Conservation (phyloP, 2,113 vertebrate genomes). For the Mus pahari region DNA sequence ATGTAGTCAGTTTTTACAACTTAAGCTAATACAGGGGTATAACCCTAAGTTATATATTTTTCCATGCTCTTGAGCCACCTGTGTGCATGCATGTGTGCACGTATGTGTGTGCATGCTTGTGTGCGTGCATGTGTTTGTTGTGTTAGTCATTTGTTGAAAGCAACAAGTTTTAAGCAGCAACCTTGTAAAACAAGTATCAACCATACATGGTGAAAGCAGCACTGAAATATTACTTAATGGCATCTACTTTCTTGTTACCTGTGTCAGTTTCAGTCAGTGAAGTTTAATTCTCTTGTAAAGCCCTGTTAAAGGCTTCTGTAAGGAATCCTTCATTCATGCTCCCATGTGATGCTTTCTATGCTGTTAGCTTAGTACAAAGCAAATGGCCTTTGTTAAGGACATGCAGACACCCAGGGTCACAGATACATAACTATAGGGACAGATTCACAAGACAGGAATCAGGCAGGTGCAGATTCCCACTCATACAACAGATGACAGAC, state of each 20-base stretch:
- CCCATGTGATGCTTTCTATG: background rate
- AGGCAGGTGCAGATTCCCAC: background rate
- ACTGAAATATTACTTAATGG: background rate
- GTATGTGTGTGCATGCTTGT: background rate
- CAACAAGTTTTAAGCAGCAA: background rate
- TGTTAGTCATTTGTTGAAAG: background rate
- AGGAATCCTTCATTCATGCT: background rate
- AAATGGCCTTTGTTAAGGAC: background rate
- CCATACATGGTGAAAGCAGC: background rate
- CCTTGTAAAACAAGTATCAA: background rate
- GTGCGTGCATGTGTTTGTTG: background rate
- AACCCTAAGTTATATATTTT: background rate
- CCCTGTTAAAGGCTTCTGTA: background rate
- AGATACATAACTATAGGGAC: background rate
- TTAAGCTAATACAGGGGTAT: background rate
- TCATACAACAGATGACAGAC: background rate
- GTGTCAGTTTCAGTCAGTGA: background rate
- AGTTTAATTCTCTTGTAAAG: background rate
- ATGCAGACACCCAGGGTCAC: background rate
- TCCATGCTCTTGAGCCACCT: background rate
- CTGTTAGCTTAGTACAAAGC: background rate
- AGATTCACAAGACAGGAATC: background rate
- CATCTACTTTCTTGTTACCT: background rate
- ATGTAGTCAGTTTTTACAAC: background rate
- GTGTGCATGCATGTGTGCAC: background rate